Conservation (phyloP, 2,888 invertebrate species). For the Nipponacmea schrenckii region DNA sequence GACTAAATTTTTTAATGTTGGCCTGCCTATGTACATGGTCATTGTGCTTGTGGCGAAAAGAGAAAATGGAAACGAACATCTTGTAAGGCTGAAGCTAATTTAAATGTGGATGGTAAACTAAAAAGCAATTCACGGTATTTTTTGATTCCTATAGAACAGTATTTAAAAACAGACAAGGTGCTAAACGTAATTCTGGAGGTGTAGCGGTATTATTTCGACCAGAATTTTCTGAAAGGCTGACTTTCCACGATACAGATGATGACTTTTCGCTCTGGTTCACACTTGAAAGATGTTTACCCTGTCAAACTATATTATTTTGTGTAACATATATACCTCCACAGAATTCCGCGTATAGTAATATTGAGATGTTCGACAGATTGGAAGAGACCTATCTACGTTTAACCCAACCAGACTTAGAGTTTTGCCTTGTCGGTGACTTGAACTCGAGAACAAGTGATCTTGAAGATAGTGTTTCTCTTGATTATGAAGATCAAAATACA, state of each 20-base stretch:
- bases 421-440: neutral
- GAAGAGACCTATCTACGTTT: neutral
- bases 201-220: neutral
- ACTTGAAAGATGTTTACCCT: neutral
- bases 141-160: no score
- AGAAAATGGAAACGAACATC: no score
- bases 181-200: neutral
- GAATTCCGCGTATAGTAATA: neutral
- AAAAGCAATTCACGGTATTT: no score
- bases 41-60: no score
- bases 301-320: neutral
- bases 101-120: no score
- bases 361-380: neutral
- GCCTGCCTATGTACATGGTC: no score
- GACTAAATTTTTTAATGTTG: no score
- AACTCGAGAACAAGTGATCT: neutral
- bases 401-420: neutral
- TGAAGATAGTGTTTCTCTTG: neutral
- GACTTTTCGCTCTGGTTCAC: neutral
- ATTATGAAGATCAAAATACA: neutral
- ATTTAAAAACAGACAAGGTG: neutral
- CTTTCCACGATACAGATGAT: neutral
- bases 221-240: neutral
- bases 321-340: neutral
- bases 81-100: no score